A percentile compares a stretch with the other conserved stretches of the same genome.
Evolutionary conservation across 1,140 invertebrate genomes (phyloP).

Genomic region (Saccostrea cuccullata): DNA sequence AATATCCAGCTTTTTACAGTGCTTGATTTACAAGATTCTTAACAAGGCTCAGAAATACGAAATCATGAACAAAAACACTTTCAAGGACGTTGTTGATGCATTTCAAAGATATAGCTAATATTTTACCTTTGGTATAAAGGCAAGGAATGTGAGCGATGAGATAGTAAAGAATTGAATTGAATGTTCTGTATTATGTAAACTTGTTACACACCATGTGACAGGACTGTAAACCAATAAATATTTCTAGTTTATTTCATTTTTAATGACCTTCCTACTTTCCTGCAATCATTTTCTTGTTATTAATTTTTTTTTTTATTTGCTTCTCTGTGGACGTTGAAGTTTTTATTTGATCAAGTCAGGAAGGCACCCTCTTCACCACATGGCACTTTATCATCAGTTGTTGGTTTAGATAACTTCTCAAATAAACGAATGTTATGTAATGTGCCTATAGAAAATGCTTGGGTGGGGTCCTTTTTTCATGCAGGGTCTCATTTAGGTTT

Average conservation of each 20-base stretch:
- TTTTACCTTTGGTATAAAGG: neutral
- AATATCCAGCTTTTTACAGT: neutral
- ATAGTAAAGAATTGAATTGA: neutral
- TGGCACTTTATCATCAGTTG: neutral
- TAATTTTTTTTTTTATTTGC: neutral
- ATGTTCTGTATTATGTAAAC: neutral
- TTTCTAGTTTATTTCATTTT: neutral
- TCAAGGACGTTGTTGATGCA: neutral
- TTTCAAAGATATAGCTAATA: neutral
- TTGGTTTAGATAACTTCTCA: neutral
- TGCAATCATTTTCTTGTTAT: neutral
- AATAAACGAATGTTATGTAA: conserved; percentile 3
- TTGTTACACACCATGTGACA: neutral
- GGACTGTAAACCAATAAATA: neutral
- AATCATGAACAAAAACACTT: neutral
- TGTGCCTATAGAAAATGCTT: neutral
- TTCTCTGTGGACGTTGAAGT: neutral
- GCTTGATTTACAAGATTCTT: neutral
- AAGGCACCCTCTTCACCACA: neutral
- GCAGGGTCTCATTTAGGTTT: too few relatives aligned
- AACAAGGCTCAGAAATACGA: neutral
- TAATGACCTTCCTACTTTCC: neutral
- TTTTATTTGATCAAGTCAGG: neutral
- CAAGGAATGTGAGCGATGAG: neutral
- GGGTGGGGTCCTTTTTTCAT: neutral